phyloP scores from a whole-genome alignment of 2,797 vertebrate genomes.

The Pelochelys cantorii region DNA sequence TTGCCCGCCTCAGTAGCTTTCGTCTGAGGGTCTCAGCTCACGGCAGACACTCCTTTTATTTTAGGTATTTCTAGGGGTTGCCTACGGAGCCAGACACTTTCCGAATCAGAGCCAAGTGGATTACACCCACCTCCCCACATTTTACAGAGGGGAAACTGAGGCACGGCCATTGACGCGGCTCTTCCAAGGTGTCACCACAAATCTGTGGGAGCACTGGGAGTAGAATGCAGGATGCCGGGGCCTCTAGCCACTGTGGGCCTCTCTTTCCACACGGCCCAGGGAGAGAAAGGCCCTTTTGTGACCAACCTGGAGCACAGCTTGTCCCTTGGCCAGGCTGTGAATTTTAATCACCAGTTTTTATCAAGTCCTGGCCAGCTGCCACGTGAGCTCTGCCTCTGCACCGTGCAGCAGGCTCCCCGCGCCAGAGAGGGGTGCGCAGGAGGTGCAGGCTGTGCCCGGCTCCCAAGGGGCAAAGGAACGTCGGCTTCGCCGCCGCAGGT shows the following conservation, averaged over 20 bases:
- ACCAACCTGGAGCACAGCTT: neutral
- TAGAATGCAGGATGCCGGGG: neutral
- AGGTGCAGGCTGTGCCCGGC: neutral
- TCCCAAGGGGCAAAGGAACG: neutral
- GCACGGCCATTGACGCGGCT: neutral
- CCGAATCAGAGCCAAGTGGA: neutral
- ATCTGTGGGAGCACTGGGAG: neutral
- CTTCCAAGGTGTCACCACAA: neutral
- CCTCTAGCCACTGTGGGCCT: neutral
- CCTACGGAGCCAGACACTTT: neutral
- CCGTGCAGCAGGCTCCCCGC: neutral
- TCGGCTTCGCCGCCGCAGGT: neutral
- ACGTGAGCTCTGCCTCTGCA: neutral
- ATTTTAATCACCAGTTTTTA: neutral
- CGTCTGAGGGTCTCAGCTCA: neutral
- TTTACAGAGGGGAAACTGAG: neutral
- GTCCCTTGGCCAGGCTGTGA: neutral
- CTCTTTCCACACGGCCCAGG: neutral
- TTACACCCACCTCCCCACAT: neutral
- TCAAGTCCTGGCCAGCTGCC: neutral
- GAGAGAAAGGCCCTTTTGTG: neutral
- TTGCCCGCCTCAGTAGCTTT: neutral
- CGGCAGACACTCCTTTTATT: neutral
- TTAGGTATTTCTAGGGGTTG: neutral
- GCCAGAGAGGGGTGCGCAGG: neutral